phyloP scores from a whole-genome alignment of 2,113 vertebrate species.

The Podocnemis expansa region DNA sequence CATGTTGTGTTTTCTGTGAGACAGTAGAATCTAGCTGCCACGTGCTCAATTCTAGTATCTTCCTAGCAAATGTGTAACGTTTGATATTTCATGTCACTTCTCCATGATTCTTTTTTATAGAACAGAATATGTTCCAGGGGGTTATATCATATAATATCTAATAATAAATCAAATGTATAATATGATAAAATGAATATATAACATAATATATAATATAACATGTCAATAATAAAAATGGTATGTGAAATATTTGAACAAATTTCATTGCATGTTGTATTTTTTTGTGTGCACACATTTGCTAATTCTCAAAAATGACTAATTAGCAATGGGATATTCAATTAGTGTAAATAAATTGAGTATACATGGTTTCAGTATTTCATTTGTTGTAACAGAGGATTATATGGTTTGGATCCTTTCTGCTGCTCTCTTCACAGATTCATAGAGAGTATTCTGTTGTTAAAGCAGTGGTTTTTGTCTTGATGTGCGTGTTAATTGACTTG shows the following conservation, averaged over 20 bases:
- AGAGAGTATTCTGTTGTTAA: background rate
- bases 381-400: background rate
- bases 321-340: background rate
- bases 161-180: too few relatives aligned
- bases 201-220: too few relatives aligned
- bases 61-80: background rate
- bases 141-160: too few relatives aligned
- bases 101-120: background rate
- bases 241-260: background rate
- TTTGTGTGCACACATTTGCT: background rate
- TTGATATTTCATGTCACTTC: background rate
- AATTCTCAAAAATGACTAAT: background rate
- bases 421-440: background rate
- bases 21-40: constrained; percentile 55
- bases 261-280: background rate
- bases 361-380: background rate
- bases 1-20: constrained; percentile 5
- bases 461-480: background rate
- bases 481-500: background rate
- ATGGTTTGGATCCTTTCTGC: background rate
- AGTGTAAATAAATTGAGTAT: background rate
- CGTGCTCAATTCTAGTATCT: background rate
- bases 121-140: too few relatives aligned
- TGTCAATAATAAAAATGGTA: background rate
- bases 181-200: too few relatives aligned